A percentile compares a stretch with the other conserved stretches of the same genome.
Evolutionary conservation across 2,888 invertebrate species (phyloP).

Genomic region (Oscheius onirici): DNA sequence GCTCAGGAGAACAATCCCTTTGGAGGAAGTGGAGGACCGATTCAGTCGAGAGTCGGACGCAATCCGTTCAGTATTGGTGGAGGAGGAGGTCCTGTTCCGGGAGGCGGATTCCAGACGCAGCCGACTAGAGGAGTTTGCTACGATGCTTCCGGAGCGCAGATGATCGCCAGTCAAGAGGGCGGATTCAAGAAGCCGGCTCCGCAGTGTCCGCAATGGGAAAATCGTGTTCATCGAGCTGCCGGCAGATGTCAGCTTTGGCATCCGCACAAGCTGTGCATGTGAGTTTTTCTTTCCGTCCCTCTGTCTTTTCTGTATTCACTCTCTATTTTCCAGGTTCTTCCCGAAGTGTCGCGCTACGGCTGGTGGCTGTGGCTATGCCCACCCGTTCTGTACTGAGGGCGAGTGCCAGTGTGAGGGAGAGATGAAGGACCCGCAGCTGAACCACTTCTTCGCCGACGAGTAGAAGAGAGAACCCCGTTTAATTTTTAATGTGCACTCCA

Average conservation of each 20-base stretch:
- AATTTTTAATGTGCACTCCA: too few relatives aligned
- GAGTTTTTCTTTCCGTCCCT: neutral
- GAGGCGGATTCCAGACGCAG: neutral
- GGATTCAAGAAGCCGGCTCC: neutral
- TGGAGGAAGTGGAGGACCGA: neutral
- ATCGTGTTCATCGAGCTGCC: slow-evolving; percentile 6
- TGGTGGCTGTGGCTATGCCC: slow-evolving; percentile 3
- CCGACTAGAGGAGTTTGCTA: neutral
- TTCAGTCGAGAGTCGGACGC: neutral
- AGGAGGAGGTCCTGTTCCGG: neutral
- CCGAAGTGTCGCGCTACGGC: slow-evolving; percentile 2
- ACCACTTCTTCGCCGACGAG: slow-evolving; percentile 2
- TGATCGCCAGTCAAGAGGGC: slow-evolving; percentile 1
- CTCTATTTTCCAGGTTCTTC: neutral
- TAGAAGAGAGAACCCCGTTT: neutral
- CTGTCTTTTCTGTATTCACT: neutral
- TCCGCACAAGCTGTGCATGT: neutral
- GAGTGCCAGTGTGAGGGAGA: neutral
- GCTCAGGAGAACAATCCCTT: too few relatives aligned
- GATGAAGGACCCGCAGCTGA: neutral
- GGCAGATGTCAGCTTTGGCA: slow-evolving; percentile 8
- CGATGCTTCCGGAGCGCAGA: neutral
- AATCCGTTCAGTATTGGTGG: neutral
- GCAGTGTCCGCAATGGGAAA: slow-evolving; percentile 13
- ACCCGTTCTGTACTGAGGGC: slow-evolving; percentile 4